Evolutionary conservation across 1,140 invertebrate species (phyloP).

Genomic region (Dendroctonus ponderosae): DNA sequence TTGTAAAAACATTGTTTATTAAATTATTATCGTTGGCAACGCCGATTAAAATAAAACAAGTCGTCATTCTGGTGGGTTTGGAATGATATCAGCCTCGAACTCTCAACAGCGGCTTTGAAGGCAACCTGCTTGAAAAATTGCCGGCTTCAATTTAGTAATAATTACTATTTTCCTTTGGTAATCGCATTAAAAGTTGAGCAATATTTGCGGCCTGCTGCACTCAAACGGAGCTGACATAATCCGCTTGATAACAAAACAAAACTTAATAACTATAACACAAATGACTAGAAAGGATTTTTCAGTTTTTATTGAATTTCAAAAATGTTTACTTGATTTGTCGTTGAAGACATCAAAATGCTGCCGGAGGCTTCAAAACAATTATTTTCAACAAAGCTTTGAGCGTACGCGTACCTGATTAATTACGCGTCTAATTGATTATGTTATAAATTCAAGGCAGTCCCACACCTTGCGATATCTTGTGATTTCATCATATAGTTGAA

Average conservation of each 20-base stretch:
- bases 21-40: slow-evolving; percentile 6
- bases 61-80: slow-evolving; percentile 18
- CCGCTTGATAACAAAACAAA: slow-evolving; percentile 1
- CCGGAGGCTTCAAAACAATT: too few species aligned
- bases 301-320: too few species aligned
- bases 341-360: too few species aligned
- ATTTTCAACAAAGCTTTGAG: too few species aligned
- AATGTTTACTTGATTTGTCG: too few species aligned
- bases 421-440: too few species aligned
- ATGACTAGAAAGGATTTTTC: too few species aligned
- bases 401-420: too few species aligned
- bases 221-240: background rate
- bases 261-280: background rate
- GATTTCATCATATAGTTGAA: too few species aligned
- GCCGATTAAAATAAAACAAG: background rate
- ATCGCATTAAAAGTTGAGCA: background rate
- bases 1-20: too few species aligned
- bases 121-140: slow-evolving; percentile 6
- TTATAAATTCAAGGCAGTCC: too few species aligned
- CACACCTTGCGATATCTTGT: too few species aligned
- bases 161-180: background rate
- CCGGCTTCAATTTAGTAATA: slow-evolving; percentile 7
- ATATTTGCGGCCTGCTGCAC: slow-evolving; percentile 4
- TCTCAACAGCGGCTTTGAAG: slow-evolving; percentile 2
- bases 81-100: slow-evolving; percentile 26